Evolutionary conservation across 2,113 vertebrate species (phyloP).

Genomic region (Xyrauchen texanus): DNA sequence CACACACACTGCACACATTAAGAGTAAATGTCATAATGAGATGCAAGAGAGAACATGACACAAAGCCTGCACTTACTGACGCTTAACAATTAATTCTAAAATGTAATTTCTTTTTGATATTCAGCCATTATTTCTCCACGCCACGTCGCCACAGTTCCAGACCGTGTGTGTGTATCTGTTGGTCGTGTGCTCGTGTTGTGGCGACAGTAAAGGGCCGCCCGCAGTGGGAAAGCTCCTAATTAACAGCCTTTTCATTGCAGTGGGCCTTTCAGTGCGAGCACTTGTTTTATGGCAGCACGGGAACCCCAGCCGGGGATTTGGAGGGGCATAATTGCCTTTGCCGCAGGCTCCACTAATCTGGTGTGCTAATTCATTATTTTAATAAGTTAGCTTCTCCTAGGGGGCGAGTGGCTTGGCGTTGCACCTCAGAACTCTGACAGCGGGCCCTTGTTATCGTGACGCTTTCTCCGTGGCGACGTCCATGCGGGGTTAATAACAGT

Average conservation of each 20-base stretch:
- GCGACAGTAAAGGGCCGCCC: conserved; percentile 75
- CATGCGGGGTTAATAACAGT: conserved; percentile 82
- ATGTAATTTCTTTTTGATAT: too few relatives aligned
- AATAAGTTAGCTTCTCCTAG: conserved; percentile 86
- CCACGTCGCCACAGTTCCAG: too few relatives aligned
- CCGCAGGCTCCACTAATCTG: conserved; percentile 86
- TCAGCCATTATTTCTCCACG: conserved; percentile 20
- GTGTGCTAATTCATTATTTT: conserved; percentile 87
- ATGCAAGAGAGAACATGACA: too few relatives aligned
- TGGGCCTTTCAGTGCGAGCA: conserved; percentile 72
- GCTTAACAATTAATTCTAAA: too few relatives aligned
- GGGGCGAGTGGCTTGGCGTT: conserved; percentile 74
- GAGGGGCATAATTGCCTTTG: conserved; percentile 85
- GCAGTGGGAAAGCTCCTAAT: conserved; percentile 84
- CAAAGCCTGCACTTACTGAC: too few relatives aligned
- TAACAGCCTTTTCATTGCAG: conserved; percentile 83
- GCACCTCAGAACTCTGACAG: conserved; percentile 76
- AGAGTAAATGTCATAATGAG: too few relatives aligned
- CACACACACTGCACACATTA: background rate
- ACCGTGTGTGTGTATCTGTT: conserved; percentile 6
- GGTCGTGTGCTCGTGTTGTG: conserved; percentile 68
- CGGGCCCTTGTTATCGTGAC: conserved; percentile 78
- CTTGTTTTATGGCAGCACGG: conserved; percentile 83
- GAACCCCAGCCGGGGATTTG: conserved; percentile 81
- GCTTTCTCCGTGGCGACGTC: conserved; percentile 74